Base-by-base conservation (phyloP, 2,888 invertebrate genomes). In the Hirtodrosophila confusa region DNA sequence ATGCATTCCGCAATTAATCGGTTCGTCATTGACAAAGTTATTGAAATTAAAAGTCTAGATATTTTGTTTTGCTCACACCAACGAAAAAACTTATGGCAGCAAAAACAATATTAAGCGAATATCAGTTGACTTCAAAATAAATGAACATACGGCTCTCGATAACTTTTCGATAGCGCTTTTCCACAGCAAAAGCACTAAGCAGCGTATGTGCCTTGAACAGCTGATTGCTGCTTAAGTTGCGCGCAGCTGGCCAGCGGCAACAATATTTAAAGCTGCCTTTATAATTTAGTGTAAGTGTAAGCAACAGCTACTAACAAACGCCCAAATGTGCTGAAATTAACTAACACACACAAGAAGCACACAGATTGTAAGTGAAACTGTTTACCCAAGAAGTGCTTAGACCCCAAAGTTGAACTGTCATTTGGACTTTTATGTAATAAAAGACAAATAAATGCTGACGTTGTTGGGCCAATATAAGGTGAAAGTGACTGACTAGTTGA, bases 361-460 rank as follows among this genome's bases (percentile, higher is more conserved):
- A 31, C 8, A 43, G 10, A 29, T 17, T 43, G 48, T 49, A 39
- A 61, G 63, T 62, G 44, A 65, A 75, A 65, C 47, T 31, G 12
- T 23, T 60, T 39, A 41, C 6, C 37, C 29, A 36, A 49, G 33
- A 70, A 68, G 43, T 35, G 39, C 27, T 31, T 11, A 33, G 6
- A n/a, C 9, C 29, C 17, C 31, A 33, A 7, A n/a, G n/a, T 7
- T 33, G 3, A 45, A 56, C 37, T 39, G 41, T 9, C 35, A 43
- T 51, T 44, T 37, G n/a, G n/a, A 33, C 36, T 60, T 75, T 75
- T 75, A 75, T 73, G 51, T 75, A 75, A 75, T 72, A 44, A 50
- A 49, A 35, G 53, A 39, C 55, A 63, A 57, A 49, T 60, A 54
- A 53, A 40, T 58, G 76, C 44, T 69, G 68, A 72, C 76, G 72